Conservation (phyloP, 2,113 vertebrate genomes). For the Hippolais icterina region DNA sequence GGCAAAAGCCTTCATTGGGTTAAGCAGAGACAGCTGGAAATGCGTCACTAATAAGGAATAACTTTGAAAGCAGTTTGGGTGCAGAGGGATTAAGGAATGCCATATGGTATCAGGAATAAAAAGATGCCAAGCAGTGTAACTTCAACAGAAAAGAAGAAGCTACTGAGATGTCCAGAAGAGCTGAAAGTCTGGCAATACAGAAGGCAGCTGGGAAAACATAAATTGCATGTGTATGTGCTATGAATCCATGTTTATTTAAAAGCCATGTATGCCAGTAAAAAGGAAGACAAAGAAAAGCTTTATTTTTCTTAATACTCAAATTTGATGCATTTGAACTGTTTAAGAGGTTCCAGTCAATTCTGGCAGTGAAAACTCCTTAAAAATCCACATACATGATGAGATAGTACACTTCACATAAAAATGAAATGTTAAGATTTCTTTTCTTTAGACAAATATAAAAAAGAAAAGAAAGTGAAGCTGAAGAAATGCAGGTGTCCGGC, state of each 20-base stretch:
- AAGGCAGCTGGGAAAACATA: not conserved
- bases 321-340: slow-evolving; percentile 4
- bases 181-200: slow-evolving; percentile 4
- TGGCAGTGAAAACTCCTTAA: not conserved
- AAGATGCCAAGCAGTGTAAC: slow-evolving; percentile 5
- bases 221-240: not conserved
- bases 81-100: slow-evolving; percentile 31
- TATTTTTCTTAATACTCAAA: not conserved
- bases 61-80: slow-evolving; percentile 23
- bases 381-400: not conserved
- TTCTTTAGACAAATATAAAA: not conserved
- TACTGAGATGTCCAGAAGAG: not conserved
- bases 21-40: slow-evolving; percentile 4
- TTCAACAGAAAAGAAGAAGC: not conserved
- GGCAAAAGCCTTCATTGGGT: not conserved
- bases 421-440: not conserved
- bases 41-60: slow-evolving; percentile 18
- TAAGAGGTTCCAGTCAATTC: slow-evolving; percentile 8
- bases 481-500: not conserved
- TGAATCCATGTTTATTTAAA: slow-evolving; percentile 7
- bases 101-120: slow-evolving; percentile 10
- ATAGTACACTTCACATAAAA: not conserved
- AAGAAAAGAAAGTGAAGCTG: not conserved
- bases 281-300: not conserved
- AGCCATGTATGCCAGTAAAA: not conserved